Evolutionary conservation across 2,113 vertebrate genomes (phyloP).

Genomic region (Pipra filicauda): DNA sequence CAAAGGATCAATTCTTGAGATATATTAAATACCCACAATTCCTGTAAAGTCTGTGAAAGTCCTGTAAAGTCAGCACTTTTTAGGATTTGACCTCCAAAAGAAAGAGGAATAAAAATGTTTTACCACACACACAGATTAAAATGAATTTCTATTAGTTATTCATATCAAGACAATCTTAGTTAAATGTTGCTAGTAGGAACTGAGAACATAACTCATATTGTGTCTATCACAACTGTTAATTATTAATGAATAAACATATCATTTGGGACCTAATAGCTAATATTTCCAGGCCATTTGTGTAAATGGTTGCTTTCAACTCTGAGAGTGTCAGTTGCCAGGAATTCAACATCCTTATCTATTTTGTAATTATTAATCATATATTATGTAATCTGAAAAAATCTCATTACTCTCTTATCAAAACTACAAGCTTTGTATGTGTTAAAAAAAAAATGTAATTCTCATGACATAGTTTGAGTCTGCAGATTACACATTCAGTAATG

Average conservation of each 20-base stretch:
- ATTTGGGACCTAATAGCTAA: neutral
- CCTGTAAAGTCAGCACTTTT: neutral
- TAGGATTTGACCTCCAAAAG: neutral
- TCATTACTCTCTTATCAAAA: neutral
- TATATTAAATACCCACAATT: neutral
- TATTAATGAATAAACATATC: conserved; percentile 30
- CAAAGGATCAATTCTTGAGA: neutral
- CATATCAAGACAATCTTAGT: neutral
- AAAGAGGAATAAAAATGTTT: neutral
- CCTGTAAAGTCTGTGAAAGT: neutral
- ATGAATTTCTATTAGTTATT: neutral
- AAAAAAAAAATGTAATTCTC: neutral
- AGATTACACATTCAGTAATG: neutral
- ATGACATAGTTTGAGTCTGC: neutral
- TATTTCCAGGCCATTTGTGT: conserved; percentile 22
- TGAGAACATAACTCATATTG: neutral
- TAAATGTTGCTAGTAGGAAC: neutral
- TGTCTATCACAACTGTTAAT: conserved; percentile 24
- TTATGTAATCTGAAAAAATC: neutral
- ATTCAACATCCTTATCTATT: neutral
- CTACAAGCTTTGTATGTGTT: neutral
- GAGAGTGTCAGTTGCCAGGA: neutral
- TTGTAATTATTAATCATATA: neutral
- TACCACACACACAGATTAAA: neutral
- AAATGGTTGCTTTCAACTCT: conserved; percentile 25